A percentile compares a stretch with the other conserved stretches of the same genome.
These are phyloP conservation scores for Ciona savignyi DNA, from an alignment of 23 tunicate genomes.

Conservation along the genomic window DNA sequence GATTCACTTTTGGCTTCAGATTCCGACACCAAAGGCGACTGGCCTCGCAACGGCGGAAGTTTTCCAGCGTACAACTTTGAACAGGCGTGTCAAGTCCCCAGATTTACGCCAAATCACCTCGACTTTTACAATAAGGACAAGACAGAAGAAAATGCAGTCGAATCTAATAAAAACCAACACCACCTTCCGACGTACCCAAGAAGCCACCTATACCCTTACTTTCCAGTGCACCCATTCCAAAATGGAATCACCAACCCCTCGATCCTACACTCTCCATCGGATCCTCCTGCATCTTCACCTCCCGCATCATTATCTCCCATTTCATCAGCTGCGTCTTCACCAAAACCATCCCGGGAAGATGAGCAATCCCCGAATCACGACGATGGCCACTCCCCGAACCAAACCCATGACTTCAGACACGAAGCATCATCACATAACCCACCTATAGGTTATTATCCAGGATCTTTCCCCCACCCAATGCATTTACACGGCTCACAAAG, in stretches of 20 bases:
- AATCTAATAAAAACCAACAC: no score
- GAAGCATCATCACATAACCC: background rate
- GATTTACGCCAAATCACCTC: background rate
- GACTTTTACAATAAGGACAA: no score
- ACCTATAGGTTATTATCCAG: background rate
- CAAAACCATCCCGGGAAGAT: background rate
- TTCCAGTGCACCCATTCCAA: no score
- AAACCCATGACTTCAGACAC: background rate
- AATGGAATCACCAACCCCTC: no score
- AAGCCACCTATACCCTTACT: no score
- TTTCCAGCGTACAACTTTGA: no score
- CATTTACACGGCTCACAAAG: background rate
- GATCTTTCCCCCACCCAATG: slow-evolving; percentile 3
- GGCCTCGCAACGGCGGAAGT: no score
- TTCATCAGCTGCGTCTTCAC: background rate
- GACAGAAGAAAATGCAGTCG: no score
- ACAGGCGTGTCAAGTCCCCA: background rate
- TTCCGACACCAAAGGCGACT: background rate
- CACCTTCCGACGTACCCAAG: no score
- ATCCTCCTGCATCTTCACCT: background rate
- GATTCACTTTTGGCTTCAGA: slow-evolving; percentile 12
- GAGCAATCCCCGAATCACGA: background rate
- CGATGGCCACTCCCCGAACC: background rate
- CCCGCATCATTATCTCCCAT: no score
- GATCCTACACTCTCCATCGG: no score